These are phyloP conservation scores for Trididemnum clinides DNA, from an alignment of 23 tunicate genomes.

Conservation along the genomic window DNA sequence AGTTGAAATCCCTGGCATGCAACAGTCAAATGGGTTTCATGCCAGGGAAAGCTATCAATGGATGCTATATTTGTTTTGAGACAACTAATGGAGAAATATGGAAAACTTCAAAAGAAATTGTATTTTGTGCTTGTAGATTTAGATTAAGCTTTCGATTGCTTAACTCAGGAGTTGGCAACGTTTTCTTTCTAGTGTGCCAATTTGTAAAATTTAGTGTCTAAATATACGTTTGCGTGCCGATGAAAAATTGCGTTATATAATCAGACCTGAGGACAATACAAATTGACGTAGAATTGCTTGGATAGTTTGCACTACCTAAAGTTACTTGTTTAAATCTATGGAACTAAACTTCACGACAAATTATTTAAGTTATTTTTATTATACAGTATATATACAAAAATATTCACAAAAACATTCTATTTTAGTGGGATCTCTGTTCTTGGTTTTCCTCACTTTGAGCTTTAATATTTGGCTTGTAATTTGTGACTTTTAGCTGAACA, in stretches of 20 bases:
- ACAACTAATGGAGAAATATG: too few relatives aligned
- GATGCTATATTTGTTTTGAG: too few relatives aligned
- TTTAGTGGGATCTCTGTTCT: constrained; percentile 51
- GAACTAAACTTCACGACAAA: constrained; percentile 19
- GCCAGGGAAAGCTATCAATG: too few relatives aligned
- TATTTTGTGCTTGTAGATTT: too few relatives aligned
- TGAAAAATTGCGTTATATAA: constrained; percentile 30
- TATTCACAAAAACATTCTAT: constrained; percentile 41
- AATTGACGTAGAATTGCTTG: constrained; percentile 26
- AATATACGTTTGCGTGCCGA: constrained; percentile 53
- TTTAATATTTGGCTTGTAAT: constrained; percentile 45
- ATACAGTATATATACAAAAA: constrained; percentile 33
- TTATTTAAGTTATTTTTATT: constrained; percentile 42
- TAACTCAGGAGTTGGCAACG: constrained; percentile 45
- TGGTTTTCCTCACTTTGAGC: constrained; percentile 54
- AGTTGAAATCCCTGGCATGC: too few relatives aligned
- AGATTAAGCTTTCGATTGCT: too few relatives aligned
- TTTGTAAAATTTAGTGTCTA: constrained; percentile 38
- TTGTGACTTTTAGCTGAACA: constrained; percentile 57
- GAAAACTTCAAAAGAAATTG: too few relatives aligned
- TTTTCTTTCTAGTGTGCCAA: constrained; percentile 39
- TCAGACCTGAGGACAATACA: constrained; percentile 28
- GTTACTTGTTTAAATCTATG: constrained; percentile 34
- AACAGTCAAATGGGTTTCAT: too few relatives aligned
- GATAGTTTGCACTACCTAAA: constrained; percentile 17